A percentile compares a stretch with the other conserved stretches of the same genome.
Conservation (phyloP, 2,888 invertebrate genomes). For the Plebejus anna region DNA sequence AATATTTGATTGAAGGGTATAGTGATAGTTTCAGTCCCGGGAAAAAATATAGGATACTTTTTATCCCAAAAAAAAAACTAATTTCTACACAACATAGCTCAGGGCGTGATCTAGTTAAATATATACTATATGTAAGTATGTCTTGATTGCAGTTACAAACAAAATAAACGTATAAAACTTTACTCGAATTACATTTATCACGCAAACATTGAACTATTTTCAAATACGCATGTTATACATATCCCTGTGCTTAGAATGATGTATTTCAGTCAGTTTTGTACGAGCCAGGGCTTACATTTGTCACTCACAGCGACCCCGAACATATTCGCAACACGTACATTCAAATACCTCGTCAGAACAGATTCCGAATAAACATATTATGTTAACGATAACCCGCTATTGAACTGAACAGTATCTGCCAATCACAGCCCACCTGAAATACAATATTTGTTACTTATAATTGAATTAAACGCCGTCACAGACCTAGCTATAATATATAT, state of each 20-base stretch:
- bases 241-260: slow-evolving; percentile 9
- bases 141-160: no score
- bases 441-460: neutral
- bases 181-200: neutral
- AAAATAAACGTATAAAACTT: neutral
- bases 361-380: slow-evolving; percentile 2
- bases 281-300: slow-evolving; percentile 32
- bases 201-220: neutral
- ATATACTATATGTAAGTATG: no score
- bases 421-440: neutral
- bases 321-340: slow-evolving; percentile 40
- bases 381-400: slow-evolving; percentile 4
- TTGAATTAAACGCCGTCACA: neutral
- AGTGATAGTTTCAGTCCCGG: no score
- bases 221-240: neutral
- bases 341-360: slow-evolving; percentile 33
- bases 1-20: no score
- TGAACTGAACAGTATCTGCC: neutral
- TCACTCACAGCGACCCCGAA: slow-evolving; percentile 36
- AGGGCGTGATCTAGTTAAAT: no score
- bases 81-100: no score
- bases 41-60: no score
- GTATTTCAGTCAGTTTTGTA: slow-evolving; percentile 28
- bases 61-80: no score
- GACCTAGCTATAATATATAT: no score